A percentile compares a stretch with the other conserved stretches of the same genome.
These are phyloP conservation scores for Myoxocephalus aenaeus DNA, from an alignment of 2,797 vertebrate genomes.

Conservation along the genomic window DNA sequence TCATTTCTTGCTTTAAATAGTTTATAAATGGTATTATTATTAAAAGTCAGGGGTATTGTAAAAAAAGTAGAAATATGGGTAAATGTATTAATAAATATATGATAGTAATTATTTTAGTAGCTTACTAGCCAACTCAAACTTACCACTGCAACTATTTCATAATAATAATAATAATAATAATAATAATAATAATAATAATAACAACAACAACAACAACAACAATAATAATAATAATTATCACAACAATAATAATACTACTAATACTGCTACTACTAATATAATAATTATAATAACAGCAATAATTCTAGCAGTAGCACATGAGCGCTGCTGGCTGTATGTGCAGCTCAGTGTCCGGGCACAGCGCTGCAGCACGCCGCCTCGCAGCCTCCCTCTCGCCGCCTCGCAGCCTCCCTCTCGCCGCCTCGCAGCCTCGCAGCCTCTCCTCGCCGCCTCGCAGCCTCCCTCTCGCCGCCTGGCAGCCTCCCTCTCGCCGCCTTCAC, in stretches of 20 bases:
- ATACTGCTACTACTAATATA: neutral
- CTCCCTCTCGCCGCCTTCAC: constrained; percentile 63
- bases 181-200: neutral
- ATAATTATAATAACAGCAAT: neutral
- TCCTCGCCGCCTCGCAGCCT: too few species aligned
- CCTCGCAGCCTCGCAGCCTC: constrained; percentile 56
- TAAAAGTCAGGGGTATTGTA: neutral
- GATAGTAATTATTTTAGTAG: neutral
- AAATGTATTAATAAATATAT: neutral
- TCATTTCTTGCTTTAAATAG: neutral
- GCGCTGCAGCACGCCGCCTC: constrained; percentile 65
- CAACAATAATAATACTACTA: neutral
- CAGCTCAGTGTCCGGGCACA: constrained; percentile 62
- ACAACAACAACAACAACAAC: constrained; percentile 4
- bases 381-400: constrained; percentile 63
- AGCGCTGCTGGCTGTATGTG: neutral
- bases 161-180: constrained; percentile 9
- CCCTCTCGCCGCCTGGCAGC: constrained; percentile 50
- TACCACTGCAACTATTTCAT: neutral
- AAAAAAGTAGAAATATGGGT: too few species aligned
- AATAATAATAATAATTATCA: neutral
- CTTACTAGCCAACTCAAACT: too few species aligned
- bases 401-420: constrained; percentile 65
- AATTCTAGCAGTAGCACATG: neutral
- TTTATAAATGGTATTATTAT: neutral